Conservation (phyloP, 2,113 vertebrate genomes). For the Pygoscelis adeliae region DNA sequence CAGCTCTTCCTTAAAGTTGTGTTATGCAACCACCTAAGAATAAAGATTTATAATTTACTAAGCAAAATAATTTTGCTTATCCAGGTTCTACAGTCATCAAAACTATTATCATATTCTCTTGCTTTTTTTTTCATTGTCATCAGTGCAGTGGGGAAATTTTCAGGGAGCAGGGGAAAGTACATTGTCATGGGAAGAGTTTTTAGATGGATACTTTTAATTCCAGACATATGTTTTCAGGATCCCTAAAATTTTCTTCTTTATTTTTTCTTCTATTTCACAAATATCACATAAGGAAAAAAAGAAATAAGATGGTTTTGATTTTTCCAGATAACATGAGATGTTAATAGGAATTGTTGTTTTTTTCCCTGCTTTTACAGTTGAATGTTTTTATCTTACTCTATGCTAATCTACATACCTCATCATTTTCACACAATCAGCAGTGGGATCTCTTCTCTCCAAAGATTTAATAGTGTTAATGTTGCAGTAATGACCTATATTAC, state of each 20-base stretch:
- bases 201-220: not conserved
- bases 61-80: not conserved
- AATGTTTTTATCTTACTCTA: not conserved
- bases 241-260: not conserved
- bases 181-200: not conserved
- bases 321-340: not conserved
- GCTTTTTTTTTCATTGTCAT: not conserved
- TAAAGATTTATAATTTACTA: conserved; percentile 10
- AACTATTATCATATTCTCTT: not conserved
- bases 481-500: conserved; percentile 38
- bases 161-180: not conserved
- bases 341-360: not conserved
- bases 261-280: not conserved
- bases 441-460: conserved; percentile 5
- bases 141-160: not conserved
- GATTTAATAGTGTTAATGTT: not conserved
- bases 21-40: conserved; percentile 39
- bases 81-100: not conserved
- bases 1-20: conserved; percentile 35
- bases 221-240: not conserved
- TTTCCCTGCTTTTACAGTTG: not conserved
- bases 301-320: not conserved
- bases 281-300: not conserved
- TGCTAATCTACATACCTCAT: conserved; percentile 15
- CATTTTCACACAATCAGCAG: conserved; percentile 17